Percentiles rank a stretch among this genome's conserved stretches.
These are phyloP conservation scores for Scomberomorus guttatus DNA, from an alignment of 2,797 vertebrate species.

Conservation along the genomic window DNA sequence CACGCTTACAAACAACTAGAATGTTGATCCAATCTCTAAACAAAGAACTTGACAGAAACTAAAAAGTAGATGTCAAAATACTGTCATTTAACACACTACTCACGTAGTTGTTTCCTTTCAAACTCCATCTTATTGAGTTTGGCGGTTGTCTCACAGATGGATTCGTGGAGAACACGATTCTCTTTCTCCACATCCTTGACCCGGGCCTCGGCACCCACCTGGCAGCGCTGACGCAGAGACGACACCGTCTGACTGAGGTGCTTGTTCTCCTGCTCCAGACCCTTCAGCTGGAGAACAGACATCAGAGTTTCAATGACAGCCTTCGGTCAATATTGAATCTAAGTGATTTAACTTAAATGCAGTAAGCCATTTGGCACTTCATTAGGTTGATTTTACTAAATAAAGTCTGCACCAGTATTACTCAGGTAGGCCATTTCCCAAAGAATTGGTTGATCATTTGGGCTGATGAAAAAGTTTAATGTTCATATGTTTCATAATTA, in stretches of 20 bases:
- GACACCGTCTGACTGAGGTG: constrained; percentile 93
- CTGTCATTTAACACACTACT: constrained; percentile 25
- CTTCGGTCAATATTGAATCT: not conserved
- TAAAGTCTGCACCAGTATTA: not conserved
- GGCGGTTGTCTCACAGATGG: constrained; percentile 94
- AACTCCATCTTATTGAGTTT: constrained; percentile 96
- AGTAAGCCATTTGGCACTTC: not conserved
- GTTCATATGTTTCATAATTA: not conserved
- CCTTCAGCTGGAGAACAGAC: constrained; percentile 87
- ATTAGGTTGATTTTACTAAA: not conserved
- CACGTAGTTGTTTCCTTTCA: constrained; percentile 93
- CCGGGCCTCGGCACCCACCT: constrained; percentile 95
- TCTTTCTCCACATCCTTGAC: constrained; percentile 98
- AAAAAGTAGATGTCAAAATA: not conserved
- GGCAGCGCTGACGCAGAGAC: constrained; percentile 93
- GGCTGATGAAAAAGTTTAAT: not conserved
- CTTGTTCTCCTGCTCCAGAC: constrained; percentile 96
- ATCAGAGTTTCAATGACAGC: not conserved
- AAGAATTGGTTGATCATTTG: too few species aligned
- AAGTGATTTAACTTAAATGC: too few species aligned
- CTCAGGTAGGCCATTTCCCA: not conserved
- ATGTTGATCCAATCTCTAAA: not conserved
- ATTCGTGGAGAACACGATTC: constrained; percentile 96
- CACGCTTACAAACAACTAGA: not conserved
- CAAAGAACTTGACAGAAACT: not conserved